phyloP scores from a whole-genome alignment of 2,888 invertebrate species.

The Oligia fasciuncula region DNA sequence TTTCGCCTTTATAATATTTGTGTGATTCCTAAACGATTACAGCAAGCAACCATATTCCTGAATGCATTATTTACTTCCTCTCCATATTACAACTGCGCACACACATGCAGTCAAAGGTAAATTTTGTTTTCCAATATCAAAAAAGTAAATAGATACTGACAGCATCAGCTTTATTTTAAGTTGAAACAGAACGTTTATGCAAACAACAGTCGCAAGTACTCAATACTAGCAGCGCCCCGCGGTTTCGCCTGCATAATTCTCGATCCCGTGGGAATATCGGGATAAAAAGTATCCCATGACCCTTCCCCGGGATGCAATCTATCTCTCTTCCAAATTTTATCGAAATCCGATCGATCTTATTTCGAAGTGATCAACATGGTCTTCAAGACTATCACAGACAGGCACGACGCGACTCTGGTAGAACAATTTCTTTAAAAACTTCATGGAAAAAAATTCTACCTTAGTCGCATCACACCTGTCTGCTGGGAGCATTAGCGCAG shows the following conservation, averaged over 20 bases:
- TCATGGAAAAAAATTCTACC: background rate
- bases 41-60: background rate
- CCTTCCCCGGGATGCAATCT: no score
- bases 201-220: constrained; percentile 52
- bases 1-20: no score
- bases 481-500: background rate
- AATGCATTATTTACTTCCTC: constrained; percentile 27
- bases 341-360: no score
- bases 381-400: background rate
- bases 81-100: constrained; percentile 11
- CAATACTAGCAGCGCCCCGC: constrained; percentile 9
- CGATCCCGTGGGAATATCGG: no score
- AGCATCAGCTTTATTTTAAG: constrained; percentile 42
- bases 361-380: background rate
- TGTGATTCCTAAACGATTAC: no score
- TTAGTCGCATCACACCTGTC: background rate
- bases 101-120: constrained; percentile 25
- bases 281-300: no score
- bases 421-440: background rate
- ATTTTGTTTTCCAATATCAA: constrained; percentile 44
- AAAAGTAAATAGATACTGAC: constrained; percentile 40
- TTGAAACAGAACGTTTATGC: constrained; percentile 37
- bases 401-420: background rate
- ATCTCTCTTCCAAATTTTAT: no score
- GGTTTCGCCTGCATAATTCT: no score